Evolutionary conservation across 2,113 vertebrate genomes (phyloP).

Genomic region (Capreolus pygargus): DNA sequence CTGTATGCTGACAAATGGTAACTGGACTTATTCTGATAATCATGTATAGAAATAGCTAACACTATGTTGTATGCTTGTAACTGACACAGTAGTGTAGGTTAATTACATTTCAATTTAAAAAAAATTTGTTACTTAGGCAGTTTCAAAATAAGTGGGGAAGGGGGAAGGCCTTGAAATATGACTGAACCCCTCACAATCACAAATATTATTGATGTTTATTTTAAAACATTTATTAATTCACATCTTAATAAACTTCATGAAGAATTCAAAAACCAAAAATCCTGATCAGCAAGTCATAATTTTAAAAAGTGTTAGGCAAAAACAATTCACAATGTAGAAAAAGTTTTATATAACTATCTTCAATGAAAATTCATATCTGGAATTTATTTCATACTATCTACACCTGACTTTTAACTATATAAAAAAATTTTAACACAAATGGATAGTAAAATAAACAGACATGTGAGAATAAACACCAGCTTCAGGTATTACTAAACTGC

Average conservation of each 20-base stretch:
- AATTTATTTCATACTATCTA: not conserved
- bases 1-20: not conserved
- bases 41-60: not conserved
- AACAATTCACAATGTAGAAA: not conserved
- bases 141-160: not conserved
- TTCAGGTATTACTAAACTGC: not conserved
- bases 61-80: not conserved
- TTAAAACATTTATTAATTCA: not conserved
- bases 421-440: not conserved
- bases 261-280: not conserved
- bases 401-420: not conserved
- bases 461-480: not conserved
- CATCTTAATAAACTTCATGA: not conserved
- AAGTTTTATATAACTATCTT: not conserved
- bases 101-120: not conserved
- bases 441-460: not conserved
- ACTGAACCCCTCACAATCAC: not conserved
- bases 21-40: not conserved
- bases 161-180: not conserved
- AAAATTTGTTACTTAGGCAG: not conserved
- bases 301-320: not conserved
- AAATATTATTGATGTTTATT: not conserved
- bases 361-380: not conserved
- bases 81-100: not conserved
- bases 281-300: not conserved